Conservation (phyloP, 2,797 vertebrate genomes). For the Taenioides sp. region DNA sequence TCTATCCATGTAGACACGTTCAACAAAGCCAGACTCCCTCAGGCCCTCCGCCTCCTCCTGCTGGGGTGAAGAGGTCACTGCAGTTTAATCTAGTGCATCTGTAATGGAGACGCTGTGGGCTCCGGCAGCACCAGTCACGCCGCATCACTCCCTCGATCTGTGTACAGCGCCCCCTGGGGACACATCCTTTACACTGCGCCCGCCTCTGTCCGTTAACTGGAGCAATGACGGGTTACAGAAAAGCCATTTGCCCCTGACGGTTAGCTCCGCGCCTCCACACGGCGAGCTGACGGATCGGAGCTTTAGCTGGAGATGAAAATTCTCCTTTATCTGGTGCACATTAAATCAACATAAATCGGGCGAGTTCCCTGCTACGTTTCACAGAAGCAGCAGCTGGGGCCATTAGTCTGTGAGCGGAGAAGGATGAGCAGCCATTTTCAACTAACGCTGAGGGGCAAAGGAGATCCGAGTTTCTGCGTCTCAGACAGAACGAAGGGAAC, state of each 20-base stretch:
- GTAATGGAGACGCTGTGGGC: conserved; percentile 58
- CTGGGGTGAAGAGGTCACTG: conserved; percentile 51
- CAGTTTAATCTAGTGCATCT: conserved; percentile 68
- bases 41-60: not conserved
- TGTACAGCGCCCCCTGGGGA: conserved; percentile 55
- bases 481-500: not conserved
- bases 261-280: conserved; percentile 49
- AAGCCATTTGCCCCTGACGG: conserved; percentile 68
- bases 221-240: conserved; percentile 70
- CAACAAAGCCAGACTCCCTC: not conserved
- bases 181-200: conserved; percentile 60
- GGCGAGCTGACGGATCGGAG: conserved; percentile 52
- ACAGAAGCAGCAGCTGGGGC: not conserved
- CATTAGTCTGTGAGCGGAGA: conserved; percentile 13
- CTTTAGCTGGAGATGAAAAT: conserved; percentile 16
- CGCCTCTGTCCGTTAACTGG: conserved; percentile 71
- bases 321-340: conserved; percentile 29
- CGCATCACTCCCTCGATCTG: conserved; percentile 66
- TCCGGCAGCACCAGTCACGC: conserved; percentile 47
- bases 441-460: not conserved
- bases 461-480: not conserved
- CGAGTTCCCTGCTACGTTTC: not conserved
- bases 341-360: conserved; percentile 24
- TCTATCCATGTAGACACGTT: no score
- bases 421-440: not conserved